Percentiles rank a stretch among this genome's conserved stretches.
phyloP scores from a whole-genome alignment of 2,113 vertebrate genomes.

The Oxyruncus cristatus region DNA sequence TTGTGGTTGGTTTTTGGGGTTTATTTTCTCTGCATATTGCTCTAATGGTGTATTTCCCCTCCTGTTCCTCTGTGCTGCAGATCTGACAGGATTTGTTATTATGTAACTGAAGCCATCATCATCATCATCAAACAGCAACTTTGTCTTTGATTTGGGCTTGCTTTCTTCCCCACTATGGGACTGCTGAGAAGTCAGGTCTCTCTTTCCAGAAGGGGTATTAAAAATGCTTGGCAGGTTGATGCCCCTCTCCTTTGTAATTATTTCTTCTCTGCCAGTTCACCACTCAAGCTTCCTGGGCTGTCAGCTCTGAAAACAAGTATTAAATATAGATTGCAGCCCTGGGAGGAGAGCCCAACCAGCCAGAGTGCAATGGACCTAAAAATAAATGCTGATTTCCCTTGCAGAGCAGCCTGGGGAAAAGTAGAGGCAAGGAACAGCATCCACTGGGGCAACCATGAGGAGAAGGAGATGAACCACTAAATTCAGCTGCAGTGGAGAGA shows the following conservation, averaged over 20 bases:
- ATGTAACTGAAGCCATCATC: background rate
- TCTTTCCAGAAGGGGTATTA: background rate
- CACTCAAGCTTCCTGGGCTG: constrained; percentile 4
- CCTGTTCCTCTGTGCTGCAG: background rate
- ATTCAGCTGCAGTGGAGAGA: background rate
- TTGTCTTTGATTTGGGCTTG: background rate
- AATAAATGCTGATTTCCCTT: constrained; percentile 35
- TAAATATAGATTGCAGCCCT: constrained; percentile 15
- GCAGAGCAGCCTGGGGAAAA: constrained; percentile 10
- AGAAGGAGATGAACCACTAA: background rate
- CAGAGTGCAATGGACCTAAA: constrained; percentile 25
- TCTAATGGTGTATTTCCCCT: background rate
- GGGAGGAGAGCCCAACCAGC: background rate
- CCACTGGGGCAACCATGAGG: background rate
- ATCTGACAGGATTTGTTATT: background rate
- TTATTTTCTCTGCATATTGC: background rate
- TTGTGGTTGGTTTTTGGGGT: background rate
- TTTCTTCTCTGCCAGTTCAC: constrained; percentile 10
- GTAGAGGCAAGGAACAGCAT: background rate
- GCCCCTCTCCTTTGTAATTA: background rate
- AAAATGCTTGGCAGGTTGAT: constrained; percentile 2
- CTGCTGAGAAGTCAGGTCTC: background rate
- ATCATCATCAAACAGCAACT: background rate
- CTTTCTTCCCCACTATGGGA: background rate
- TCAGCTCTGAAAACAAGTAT: constrained; percentile 25